These are phyloP conservation scores for Sminthopsis crassicaudata DNA, from an alignment of 2,113 vertebrate genomes.

Conservation along the genomic window DNA sequence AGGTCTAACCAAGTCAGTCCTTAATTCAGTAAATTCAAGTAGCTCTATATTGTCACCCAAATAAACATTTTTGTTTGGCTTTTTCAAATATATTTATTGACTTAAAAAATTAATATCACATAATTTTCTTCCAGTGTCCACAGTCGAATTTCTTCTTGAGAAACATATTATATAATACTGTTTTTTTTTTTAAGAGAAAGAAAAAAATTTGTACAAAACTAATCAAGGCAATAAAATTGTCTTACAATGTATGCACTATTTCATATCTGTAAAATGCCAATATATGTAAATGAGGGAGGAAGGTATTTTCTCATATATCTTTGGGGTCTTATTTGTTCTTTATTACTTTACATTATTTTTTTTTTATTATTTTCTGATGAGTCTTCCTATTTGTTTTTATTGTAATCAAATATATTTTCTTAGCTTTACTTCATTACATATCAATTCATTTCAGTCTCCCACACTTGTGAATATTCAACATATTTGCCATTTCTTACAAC, in stretches of 20 bases:
- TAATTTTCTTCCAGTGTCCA: not conserved
- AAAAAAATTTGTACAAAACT: not conserved
- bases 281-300: not conserved
- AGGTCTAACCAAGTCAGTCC: too few relatives aligned
- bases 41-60: too few relatives aligned
- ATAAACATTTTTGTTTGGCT: too few relatives aligned
- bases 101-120: not conserved
- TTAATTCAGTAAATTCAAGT: too few relatives aligned
- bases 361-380: not conserved
- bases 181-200: not conserved
- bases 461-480: not conserved
- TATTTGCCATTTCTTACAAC: not conserved
- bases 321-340: not conserved
- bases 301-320: not conserved
- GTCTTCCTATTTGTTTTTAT: not conserved
- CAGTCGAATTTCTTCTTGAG: not conserved
- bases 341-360: not conserved
- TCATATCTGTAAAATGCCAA: not conserved
- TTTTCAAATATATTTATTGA: not conserved
- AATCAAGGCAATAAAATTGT: not conserved
- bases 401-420: not conserved
- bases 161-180: not conserved
- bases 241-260: not conserved
- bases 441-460: not conserved
- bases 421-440: not conserved